Conservation (phyloP, 1,140 invertebrate genomes). For the Tyrophagus putrescentiae region DNA sequence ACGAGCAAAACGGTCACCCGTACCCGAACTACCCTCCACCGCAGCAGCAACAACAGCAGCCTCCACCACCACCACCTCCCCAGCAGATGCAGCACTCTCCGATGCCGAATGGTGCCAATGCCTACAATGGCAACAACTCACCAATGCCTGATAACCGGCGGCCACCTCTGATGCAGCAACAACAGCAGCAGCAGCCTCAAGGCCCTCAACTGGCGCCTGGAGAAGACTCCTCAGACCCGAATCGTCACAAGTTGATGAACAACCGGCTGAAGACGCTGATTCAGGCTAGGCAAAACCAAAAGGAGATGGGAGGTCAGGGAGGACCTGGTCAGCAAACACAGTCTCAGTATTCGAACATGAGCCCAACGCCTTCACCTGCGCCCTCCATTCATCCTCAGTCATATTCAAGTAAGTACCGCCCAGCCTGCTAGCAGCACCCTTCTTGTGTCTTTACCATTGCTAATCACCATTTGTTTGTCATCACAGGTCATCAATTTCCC, state of each 20-base stretch:
- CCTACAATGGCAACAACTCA: constrained; percentile 3
- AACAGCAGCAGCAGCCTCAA: background rate
- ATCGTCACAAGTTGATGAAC: constrained; percentile 28
- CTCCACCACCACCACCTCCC: background rate
- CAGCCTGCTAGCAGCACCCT: too few species aligned
- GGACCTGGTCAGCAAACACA: background rate
- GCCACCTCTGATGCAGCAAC: background rate
- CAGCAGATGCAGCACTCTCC: background rate
- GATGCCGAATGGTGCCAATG: background rate
- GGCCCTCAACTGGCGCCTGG: background rate
- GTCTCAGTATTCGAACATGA: constrained; percentile 16
- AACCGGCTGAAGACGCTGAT: constrained; percentile 28
- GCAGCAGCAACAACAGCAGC: background rate
- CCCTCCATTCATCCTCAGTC: constrained; percentile 16
- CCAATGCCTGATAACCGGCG: background rate
- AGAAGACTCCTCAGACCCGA: constrained; percentile 11
- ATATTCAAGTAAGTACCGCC: too few species aligned
- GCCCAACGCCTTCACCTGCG: background rate
- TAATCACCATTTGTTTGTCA: background rate
- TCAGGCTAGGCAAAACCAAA: constrained; percentile 27
- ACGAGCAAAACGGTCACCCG: background rate
- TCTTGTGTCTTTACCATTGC: too few species aligned
- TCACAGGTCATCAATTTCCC: constrained; percentile 5
- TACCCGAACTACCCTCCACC: background rate
- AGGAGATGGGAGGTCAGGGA: constrained; percentile 21